Evolutionary conservation across 2,797 vertebrate species (phyloP).

Genomic region (Sandelia bainsii): DNA sequence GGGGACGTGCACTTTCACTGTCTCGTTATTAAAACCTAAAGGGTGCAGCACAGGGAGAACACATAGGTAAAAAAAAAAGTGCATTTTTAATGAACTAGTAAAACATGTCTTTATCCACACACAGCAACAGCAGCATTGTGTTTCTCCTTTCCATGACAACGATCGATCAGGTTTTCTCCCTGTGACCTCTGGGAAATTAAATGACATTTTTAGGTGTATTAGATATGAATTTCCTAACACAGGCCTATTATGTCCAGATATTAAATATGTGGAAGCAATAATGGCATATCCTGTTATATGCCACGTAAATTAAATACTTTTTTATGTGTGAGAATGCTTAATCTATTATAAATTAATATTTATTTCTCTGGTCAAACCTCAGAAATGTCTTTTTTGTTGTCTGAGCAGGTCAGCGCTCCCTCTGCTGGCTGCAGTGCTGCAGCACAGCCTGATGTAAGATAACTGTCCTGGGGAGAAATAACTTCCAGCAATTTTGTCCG

Average conservation of each 20-base stretch:
- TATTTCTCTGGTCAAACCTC: not conserved
- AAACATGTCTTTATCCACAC: slow-evolving; percentile 16
- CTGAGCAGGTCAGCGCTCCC: slow-evolving; percentile 57
- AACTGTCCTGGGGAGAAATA: not conserved
- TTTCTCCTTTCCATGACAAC: slow-evolving; percentile 38
- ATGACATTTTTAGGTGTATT: slow-evolving; percentile 43
- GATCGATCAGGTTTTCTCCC: slow-evolving; percentile 58
- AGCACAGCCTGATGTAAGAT: slow-evolving; percentile 22
- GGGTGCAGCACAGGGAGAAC: slow-evolving; percentile 10
- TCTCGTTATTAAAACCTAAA: slow-evolving; percentile 47
- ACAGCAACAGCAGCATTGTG: slow-evolving; percentile 6
- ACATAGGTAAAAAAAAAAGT: not conserved
- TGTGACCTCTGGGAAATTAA: slow-evolving; percentile 67
- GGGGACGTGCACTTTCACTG: slow-evolving; percentile 24
- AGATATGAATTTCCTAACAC: slow-evolving; percentile 31
- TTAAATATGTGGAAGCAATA: slow-evolving; percentile 26
- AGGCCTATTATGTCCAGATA: slow-evolving; percentile 6
- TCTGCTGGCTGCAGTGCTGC: slow-evolving; percentile 60
- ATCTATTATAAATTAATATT: slow-evolving; percentile 8
- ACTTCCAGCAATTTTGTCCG: not conserved
- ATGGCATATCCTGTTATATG: not conserved
- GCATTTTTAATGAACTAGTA: slow-evolving; percentile 37
- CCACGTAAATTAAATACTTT: not conserved
- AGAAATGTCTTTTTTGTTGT: slow-evolving; percentile 25
- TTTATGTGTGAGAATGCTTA: not conserved